Base-by-base conservation (phyloP, 2,113 vertebrate species). In the Triplophysa siluroides region DNA sequence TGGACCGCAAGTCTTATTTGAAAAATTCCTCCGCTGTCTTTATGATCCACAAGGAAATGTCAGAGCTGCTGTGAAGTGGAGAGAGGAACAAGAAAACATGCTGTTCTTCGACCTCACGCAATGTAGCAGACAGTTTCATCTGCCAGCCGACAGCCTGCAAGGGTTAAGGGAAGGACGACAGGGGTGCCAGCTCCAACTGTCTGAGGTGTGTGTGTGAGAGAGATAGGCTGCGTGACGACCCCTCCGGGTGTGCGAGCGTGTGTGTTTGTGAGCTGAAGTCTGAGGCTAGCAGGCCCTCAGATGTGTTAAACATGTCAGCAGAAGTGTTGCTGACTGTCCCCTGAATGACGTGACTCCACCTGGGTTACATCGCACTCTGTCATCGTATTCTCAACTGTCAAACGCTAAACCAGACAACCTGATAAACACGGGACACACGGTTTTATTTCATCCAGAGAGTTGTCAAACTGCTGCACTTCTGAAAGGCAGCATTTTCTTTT, bases 281-380 rank as follows among this genome's bases (percentile, higher is more conserved):
- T 43, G 56, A 74, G 54, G 63, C 47, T 16, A 12, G 19, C 19
- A 19, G 65, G 70, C 21, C 68, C 54, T 81, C 54, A 63, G 65
- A 72, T 79, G 70, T 73, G 79, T 61, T 69, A 73, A 83, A 71
- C 79, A 78, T 79, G 79, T 83, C 81, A 81, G 72, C 47, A 80
- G 72, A 47, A 63, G 43, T 73, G 72, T 50, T 82, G 58, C 72
- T 64, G 24, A 76, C 33, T 58, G 66, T 82, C 82, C 73, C 79
- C 58, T 65, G 56, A 65, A 80, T 82, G 64, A 82, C 68, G 63
- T 79, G 41, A 76, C 73, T 71, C 71, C 75, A 69, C 79, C 78
- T 80, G 73, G 70, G 76, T 78, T 63, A 82, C 80, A 82, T 52
- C 24, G 65, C 60, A 21, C 26, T 47, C 71, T 78, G 50, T 61